Percentiles rank a stretch among this genome's conserved stretches.
phyloP scores from a whole-genome alignment of 2,797 vertebrate genomes.

The Calcarius lapponicus region DNA sequence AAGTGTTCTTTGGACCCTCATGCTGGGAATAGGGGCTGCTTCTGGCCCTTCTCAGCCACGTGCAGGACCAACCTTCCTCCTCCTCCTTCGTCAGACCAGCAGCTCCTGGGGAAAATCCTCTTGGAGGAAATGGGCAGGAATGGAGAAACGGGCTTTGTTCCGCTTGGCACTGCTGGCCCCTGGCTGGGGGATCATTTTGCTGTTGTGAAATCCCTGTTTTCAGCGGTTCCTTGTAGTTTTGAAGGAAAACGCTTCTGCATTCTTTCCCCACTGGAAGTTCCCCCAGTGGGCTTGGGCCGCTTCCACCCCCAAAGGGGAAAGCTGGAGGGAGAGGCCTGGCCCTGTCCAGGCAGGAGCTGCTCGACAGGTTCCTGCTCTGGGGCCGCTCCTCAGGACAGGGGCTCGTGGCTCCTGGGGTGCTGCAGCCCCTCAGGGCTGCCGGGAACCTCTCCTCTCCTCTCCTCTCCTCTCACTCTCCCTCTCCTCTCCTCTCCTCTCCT shows the following conservation, averaged over 20 bases:
- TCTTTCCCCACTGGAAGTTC: background rate
- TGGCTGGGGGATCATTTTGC: background rate
- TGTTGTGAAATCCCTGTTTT: background rate
- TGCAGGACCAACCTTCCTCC: fast-evolving
- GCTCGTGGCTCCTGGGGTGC: fast-evolving
- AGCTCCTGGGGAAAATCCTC: background rate
- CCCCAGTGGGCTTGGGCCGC: background rate
- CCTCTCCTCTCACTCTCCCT: no score
- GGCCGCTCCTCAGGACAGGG: background rate
- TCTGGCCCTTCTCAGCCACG: background rate
- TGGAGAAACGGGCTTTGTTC: background rate
- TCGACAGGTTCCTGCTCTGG: background rate
- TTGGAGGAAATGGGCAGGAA: background rate
- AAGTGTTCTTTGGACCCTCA: background rate
- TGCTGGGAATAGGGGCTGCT: background rate
- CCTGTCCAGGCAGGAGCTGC: background rate
- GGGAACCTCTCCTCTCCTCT: no score
- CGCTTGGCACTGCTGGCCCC: fast-evolving
- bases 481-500: background rate
- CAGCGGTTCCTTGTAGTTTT: background rate
- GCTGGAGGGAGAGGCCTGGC: background rate
- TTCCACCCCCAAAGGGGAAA: background rate
- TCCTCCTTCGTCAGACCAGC: background rate
- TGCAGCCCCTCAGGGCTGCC: background rate
- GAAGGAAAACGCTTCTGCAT: background rate